phyloP scores from a whole-genome alignment of 2,888 invertebrate genomes.

The Amphipoea oculea region DNA sequence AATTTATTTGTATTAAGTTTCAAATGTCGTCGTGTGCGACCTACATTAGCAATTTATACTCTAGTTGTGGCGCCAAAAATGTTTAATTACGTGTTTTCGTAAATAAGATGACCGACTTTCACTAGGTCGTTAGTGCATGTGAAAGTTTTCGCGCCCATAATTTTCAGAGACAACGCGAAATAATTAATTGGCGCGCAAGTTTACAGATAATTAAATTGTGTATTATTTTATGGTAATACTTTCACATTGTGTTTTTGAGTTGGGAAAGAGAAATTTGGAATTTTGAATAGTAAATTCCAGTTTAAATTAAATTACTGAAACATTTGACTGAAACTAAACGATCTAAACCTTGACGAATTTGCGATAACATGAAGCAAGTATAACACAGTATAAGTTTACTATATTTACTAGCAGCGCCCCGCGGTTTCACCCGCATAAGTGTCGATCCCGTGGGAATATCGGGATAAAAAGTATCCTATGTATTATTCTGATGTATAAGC shows the following conservation, averaged over 20 bases:
- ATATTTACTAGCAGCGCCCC: background rate
- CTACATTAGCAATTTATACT: constrained; percentile 67
- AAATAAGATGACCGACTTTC: constrained; percentile 65
- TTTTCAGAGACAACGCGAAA: constrained; percentile 63
- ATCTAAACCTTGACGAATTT: constrained; percentile 15
- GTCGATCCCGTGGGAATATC: too few relatives aligned
- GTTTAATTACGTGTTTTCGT: constrained; percentile 59
- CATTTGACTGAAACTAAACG: constrained; percentile 9
- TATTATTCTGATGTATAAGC: too few relatives aligned
- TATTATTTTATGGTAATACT: constrained; percentile 46
- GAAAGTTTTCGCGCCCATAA: constrained; percentile 67
- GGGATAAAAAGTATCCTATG: too few relatives aligned
- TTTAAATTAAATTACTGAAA: constrained; percentile 31
- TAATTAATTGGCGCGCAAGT: constrained; percentile 59
- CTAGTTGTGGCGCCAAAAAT: constrained; percentile 67
- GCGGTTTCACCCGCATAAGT: too few relatives aligned
- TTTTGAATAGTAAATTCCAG: constrained; percentile 4
- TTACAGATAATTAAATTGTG: constrained; percentile 56
- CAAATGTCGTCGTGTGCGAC: constrained; percentile 44
- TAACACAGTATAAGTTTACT: background rate
- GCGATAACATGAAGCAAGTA: constrained; percentile 24
- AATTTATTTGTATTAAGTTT: constrained; percentile 48
- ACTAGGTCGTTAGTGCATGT: constrained; percentile 54
- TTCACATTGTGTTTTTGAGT: constrained; percentile 48
- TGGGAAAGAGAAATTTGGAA: constrained; percentile 35